Base-by-base conservation (phyloP, 1,140 invertebrate genomes). In the Drosophila seguyi region DNA sequence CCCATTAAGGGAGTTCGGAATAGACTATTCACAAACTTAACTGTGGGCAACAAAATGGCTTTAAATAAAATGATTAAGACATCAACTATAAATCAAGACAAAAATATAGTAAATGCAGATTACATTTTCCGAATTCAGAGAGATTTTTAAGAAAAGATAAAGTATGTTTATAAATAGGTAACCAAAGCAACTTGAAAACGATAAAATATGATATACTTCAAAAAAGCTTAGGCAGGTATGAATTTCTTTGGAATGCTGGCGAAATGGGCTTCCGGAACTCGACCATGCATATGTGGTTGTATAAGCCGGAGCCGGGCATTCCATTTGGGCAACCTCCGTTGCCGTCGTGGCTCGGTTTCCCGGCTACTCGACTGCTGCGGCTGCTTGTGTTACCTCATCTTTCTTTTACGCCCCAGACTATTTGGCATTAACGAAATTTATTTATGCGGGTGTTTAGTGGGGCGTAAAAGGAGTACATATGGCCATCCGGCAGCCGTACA, bases 401-500 rank as follows among this genome's bases (percentile, higher is more conserved):
- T 90, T 90, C 85, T 90, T 90, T 90, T 90, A 81, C 85, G 85
- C 78, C 87, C 78, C 69, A 90, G 85, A 90, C 85, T 85, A 90
- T 90, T 90, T 76, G 85, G 85, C 85, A 90, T 90, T 90, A 90
- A 85, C 85, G 67, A 90, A 90, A 90, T 90, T 90, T 90, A 90
- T 90, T 90, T 91, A 91, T 91, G 83, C 87, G 87, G 79, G 87
- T 91, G 75, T 90, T 90, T 90, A 90, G 82, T 90, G 87, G 77
- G 87, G 87, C 87, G 87, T 81, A 87, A 90, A 90, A 90, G 87
- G 73, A 77, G 82, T 90, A 83, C 87, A 90, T 91, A 90, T 86
- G 86, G 75, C 73, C 69, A 55, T 65, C 56, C 61, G n/a, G 58
- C 62, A 69, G 58, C 45, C 50, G 77, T 31, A 31, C 52, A 20